Base-by-base conservation (phyloP, 2,113 vertebrate species). In the Bos taurus region DNA sequence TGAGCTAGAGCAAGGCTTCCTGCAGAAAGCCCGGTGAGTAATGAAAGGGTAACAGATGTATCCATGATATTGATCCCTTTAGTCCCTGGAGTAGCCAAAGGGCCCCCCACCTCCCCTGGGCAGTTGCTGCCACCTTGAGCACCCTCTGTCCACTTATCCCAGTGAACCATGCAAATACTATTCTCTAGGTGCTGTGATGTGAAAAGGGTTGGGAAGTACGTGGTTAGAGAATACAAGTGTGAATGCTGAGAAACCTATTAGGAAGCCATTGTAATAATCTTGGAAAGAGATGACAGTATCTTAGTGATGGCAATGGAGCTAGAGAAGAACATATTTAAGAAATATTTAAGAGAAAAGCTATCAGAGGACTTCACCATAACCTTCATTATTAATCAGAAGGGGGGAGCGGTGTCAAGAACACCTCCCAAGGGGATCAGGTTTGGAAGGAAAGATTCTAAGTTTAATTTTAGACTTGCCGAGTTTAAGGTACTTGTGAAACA, bases 1-100 rank as follows among this genome's bases (percentile, higher is more conserved):
- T 90, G 71, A 95, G 57, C 94, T 46, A 97, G 90, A 89, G 78
- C 54, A 87, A 36, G 67, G 36, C 25, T 90, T 89, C 56, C 54
- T 89, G 56, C 36, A 97, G 85, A 95, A 92, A 6, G 23, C 23
- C 25, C 36, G 50, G 10, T 54, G 36, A 91, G 67, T 94, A 48
- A 80, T 59, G 64, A 86, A 74, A 54, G 59, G 57, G 3, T 78
- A 96, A 92, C 16, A 88, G 26, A 46, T 67, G 15, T 74, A 28
- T 62, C 88, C 60, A 78, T 86, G 33, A 86, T 43, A 89, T 1
- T 52, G 67, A 91, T 82, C 59, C 11, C 57, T 64, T 62, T 46
- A 40, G 54, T 36, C 28, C 36, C n/a, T 26, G 13, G 21, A 57
- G 48, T 59, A 57, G 54, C 48, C 90, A 40, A 62, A 84, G 74